These are phyloP conservation scores for Macropus fuliginosus DNA, from an alignment of 2,797 vertebrate genomes.

Conservation along the genomic window DNA sequence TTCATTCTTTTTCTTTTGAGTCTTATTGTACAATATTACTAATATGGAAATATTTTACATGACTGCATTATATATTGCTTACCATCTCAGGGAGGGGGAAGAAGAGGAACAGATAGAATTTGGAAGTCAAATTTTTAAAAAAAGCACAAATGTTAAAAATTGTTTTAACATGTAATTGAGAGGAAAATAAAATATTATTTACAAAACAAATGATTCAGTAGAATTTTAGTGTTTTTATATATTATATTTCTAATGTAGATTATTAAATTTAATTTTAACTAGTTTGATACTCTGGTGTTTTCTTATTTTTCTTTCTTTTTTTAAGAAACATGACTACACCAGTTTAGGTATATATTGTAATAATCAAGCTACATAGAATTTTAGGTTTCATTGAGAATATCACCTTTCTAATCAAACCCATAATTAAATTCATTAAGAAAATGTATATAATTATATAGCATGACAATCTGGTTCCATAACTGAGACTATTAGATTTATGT, in stretches of 20 bases:
- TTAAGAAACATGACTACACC: background rate
- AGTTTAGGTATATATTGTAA: background rate
- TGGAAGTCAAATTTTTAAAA: background rate
- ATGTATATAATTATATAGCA: slow-evolving; percentile 2
- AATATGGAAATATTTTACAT: background rate
- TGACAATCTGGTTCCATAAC: background rate
- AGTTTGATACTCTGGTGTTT: background rate
- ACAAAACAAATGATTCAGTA: background rate
- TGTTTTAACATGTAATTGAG: background rate
- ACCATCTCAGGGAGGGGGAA: background rate
- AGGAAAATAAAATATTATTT: background rate
- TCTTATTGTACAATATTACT: background rate
- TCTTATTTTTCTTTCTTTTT: background rate
- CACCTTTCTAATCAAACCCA: background rate
- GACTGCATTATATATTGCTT: background rate
- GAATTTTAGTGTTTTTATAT: background rate
- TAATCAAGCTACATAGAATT: background rate
- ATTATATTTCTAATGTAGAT: background rate
- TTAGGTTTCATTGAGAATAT: slow-evolving; percentile 11
- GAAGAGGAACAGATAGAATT: background rate
- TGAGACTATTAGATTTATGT: slow-evolving; percentile 14
- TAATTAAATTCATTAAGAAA: background rate
- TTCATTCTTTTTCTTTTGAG: background rate
- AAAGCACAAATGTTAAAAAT: background rate
- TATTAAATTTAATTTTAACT: background rate